A percentile compares a stretch with the other conserved stretches of the same genome.
Evolutionary conservation across 2,113 vertebrate genomes (phyloP).

Genomic region (Hiodon tergisus): DNA sequence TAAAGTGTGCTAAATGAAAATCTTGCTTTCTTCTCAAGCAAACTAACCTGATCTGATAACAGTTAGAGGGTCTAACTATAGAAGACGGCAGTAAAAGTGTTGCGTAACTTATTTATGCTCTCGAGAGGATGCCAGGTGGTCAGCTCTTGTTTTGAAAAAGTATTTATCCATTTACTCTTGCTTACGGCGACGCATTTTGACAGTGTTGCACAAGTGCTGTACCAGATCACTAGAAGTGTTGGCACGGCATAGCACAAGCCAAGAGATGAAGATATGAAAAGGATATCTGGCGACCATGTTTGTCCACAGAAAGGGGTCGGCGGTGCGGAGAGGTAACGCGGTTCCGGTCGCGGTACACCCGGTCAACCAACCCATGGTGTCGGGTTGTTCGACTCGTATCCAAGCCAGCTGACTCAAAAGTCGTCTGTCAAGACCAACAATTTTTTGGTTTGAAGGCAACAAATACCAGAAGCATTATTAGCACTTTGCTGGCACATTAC

Average conservation of each 20-base stretch:
- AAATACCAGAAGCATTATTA: no score
- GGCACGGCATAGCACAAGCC: neutral
- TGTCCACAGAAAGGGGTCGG: conserved; percentile 88
- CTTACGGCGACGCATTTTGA: no score
- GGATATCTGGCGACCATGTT: conserved; percentile 98
- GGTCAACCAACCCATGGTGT: conserved; percentile 92
- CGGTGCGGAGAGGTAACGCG: conserved; percentile 89
- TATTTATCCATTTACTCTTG: neutral
- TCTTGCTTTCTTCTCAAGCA: no score
- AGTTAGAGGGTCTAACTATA: no score
- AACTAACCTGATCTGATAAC: no score
- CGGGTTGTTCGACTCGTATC: conserved; percentile 95
- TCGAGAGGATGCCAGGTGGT: no score
- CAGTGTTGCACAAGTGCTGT: no score
- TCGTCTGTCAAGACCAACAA: conserved; percentile 61
- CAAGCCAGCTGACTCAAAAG: conserved; percentile 83
- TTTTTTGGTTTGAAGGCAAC: neutral
- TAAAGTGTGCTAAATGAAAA: no score
- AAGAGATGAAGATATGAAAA: conserved; percentile 45
- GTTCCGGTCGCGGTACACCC: conserved; percentile 89
- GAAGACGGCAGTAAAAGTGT: no score
- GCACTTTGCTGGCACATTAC: conserved; percentile 22
- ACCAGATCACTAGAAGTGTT: no score
- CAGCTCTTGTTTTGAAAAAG: conserved; percentile 1
- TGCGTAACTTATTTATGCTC: no score